Evolutionary conservation across 2,888 invertebrate species (phyloP).

Genomic region (Muschampia plurimacula): DNA sequence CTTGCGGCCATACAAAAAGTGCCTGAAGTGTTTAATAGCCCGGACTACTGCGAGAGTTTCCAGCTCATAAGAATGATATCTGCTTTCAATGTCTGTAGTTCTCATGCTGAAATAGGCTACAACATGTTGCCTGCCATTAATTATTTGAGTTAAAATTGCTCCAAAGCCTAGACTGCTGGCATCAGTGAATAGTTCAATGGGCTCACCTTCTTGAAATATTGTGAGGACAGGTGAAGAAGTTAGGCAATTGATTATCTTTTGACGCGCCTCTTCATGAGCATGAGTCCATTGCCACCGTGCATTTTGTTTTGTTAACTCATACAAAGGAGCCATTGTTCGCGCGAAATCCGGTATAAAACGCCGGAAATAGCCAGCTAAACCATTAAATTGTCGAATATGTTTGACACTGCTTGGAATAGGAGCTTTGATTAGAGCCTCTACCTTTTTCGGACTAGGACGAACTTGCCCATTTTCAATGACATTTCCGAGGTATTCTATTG

Average conservation of each 20-base stretch:
- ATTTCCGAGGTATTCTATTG: neutral
- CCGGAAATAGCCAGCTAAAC: conserved; percentile 44
- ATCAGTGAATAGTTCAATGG: neutral
- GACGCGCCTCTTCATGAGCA: neutral
- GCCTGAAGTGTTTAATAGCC: neutral
- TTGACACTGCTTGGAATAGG: conserved; percentile 46
- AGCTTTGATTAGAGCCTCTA: neutral
- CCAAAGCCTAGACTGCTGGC: neutral
- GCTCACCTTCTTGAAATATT: neutral
- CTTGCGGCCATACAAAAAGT: neutral
- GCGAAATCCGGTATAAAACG: conserved; percentile 41
- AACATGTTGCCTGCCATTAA: neutral
- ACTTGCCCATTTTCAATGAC: neutral
- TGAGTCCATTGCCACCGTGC: conserved; percentile 35
- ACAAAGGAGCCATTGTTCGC: conserved; percentile 39
- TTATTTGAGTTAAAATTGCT: neutral
- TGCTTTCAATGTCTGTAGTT: neutral
- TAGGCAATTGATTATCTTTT: neutral
- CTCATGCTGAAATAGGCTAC: neutral
- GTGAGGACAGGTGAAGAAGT: neutral
- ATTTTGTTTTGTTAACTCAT: conserved; percentile 39
- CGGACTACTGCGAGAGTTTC: neutral
- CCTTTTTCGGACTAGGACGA: too few species aligned
- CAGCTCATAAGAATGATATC: neutral
- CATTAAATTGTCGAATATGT: conserved; percentile 49